These are phyloP conservation scores for Hypolimnas misippus DNA, from an alignment of 2,888 invertebrate species.

Conservation along the genomic window DNA sequence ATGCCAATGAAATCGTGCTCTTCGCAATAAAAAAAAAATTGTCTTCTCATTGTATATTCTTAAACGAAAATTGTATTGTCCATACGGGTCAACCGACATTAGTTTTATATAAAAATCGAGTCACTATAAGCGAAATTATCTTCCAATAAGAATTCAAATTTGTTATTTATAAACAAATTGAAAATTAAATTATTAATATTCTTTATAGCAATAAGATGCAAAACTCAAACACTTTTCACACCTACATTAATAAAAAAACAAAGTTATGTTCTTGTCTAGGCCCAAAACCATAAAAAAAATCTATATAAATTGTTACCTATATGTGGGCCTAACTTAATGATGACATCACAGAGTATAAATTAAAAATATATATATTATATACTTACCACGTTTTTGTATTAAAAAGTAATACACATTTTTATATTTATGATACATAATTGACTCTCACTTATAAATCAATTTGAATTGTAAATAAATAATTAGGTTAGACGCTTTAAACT, in stretches of 20 bases:
- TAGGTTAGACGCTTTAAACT: conserved; percentile 68
- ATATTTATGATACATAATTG: conserved; percentile 23
- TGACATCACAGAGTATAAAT: conserved; percentile 7
- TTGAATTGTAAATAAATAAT: conserved; percentile 76
- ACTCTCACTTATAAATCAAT: conserved; percentile 62
- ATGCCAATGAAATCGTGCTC: conserved; percentile 44
- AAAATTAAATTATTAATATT: conserved; percentile 19
- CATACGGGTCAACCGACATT: conserved; percentile 55
- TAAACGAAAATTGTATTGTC: conserved; percentile 51
- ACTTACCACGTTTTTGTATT: conserved; percentile 18
- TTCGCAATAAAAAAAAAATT: conserved; percentile 48
- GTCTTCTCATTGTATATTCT: conserved; percentile 61
- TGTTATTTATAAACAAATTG: conserved; percentile 27
- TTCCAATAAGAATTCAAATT: conserved; percentile 46
- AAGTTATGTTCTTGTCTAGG: conserved; percentile 2
- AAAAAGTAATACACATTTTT: conserved; percentile 32
- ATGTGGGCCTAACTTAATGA: conserved; percentile 9
- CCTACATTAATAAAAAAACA: conserved; percentile 5
- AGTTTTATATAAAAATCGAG: conserved; percentile 55
- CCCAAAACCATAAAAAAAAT: neutral
- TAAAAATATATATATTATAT: conserved; percentile 5
- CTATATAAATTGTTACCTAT: neutral
- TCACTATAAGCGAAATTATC: conserved; percentile 54
- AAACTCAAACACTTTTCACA: conserved; percentile 15
- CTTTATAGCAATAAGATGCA: conserved; percentile 33